These are phyloP conservation scores for Zaprionus taronus DNA, from an alignment of 1,140 invertebrate species.

Conservation along the genomic window DNA sequence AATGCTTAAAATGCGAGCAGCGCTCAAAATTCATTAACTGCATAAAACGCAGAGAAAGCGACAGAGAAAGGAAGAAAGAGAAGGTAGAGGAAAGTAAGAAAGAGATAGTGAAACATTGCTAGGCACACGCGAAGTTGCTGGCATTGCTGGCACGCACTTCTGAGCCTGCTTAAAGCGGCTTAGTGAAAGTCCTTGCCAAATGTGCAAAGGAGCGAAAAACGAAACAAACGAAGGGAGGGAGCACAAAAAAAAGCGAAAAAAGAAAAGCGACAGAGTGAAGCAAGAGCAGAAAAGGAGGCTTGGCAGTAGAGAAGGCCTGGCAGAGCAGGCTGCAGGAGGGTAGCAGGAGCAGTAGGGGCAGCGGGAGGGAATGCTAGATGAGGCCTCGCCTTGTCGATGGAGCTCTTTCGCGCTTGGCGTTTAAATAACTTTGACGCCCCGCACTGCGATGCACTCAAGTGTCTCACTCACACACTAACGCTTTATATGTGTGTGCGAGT, in stretches of 20 bases:
- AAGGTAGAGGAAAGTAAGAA: neutral
- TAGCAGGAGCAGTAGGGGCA: neutral
- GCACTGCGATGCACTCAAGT: slow-evolving; percentile 45
- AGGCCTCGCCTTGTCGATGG: slow-evolving; percentile 25
- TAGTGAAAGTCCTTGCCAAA: slow-evolving; percentile 72
- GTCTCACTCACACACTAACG: neutral
- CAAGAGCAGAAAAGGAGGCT: neutral
- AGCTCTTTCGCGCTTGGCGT: slow-evolving; percentile 43
- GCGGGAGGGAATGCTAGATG: neutral
- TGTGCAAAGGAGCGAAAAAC: slow-evolving; percentile 28
- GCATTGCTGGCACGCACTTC: slow-evolving; percentile 35
- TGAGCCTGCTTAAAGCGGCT: slow-evolving; percentile 64
- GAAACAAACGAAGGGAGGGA: slow-evolving; percentile 7
- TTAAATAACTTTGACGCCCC: slow-evolving; percentile 78
- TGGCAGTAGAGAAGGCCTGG: neutral
- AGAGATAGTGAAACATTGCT: neutral
- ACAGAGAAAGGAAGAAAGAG: neutral
- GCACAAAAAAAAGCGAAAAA: neutral
- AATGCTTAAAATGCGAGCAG: slow-evolving; percentile 31
- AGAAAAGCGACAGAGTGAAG: slow-evolving; percentile 7
- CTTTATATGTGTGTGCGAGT: too few relatives aligned
- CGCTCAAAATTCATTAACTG: slow-evolving; percentile 75
- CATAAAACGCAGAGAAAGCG: slow-evolving; percentile 49
- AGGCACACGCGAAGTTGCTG: slow-evolving; percentile 14
- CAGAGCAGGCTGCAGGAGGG: slow-evolving; percentile 29